Conservation (phyloP, 1,140 invertebrate genomes). For the Saccostrea glomerata region DNA sequence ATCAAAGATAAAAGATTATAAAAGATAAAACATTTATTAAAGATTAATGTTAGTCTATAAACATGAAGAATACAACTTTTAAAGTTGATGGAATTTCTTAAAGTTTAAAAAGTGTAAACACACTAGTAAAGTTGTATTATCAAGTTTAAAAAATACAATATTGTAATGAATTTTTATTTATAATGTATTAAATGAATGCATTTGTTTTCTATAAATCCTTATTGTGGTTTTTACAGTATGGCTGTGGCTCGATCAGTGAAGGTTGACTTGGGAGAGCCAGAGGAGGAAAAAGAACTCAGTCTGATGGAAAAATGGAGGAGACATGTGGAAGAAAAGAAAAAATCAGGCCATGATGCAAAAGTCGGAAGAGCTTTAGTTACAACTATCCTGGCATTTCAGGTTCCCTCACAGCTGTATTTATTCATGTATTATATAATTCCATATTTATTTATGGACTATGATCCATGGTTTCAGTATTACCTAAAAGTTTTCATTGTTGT, state of each 20-base stretch:
- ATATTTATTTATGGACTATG: conserved; percentile 54
- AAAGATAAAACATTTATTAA: no score
- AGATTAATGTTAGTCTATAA: no score
- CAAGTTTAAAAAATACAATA: no score
- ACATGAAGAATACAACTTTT: no score
- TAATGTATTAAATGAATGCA: no score
- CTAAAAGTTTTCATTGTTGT: conserved; percentile 62
- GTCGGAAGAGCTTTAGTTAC: background rate
- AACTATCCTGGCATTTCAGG: conserved; percentile 56
- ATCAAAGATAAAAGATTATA: no score
- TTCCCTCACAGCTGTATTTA: conserved; percentile 60
- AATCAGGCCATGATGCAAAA: background rate
- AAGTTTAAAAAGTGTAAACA: no score
- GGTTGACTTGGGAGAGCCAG: background rate
- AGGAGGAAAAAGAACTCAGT: background rate
- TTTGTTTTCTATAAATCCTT: background rate
- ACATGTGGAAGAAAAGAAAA: background rate
- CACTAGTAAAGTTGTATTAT: no score
- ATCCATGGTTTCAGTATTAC: conserved; percentile 61
- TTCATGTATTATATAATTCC: conserved; percentile 60
- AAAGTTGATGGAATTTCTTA: no score
- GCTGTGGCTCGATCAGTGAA: background rate
- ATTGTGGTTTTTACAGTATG: background rate
- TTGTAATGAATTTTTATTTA: no score
- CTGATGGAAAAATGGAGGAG: conserved; percentile 26